A percentile compares a stretch with the other conserved stretches of the same genome.
These are phyloP conservation scores for Poeciliopsis turrubarensis DNA, from an alignment of 2,113 vertebrate species.

Conservation along the genomic window DNA sequence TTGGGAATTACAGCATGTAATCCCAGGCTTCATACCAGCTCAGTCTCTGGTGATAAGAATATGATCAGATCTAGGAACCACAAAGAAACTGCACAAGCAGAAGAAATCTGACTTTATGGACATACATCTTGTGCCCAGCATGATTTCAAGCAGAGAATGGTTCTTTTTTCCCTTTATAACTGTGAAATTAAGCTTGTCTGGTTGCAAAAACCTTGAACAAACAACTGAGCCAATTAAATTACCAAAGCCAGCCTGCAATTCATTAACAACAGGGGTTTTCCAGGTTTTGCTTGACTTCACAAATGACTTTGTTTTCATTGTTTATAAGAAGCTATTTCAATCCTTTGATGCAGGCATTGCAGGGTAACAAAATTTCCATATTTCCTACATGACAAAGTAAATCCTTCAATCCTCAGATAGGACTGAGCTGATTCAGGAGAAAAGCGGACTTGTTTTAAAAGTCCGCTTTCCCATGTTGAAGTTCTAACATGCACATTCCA, in stretches of 20 bases:
- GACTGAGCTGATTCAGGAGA: background rate
- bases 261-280: constrained; percentile 39
- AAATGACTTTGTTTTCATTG: constrained; percentile 32
- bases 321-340: background rate
- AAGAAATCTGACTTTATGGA: background rate
- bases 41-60: background rate
- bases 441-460: background rate
- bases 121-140: background rate
- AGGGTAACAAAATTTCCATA: background rate
- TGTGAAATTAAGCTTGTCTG: constrained; percentile 41
- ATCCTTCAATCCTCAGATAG: background rate
- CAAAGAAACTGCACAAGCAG: constrained; percentile 2
- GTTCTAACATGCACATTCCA: background rate
- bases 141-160: constrained; percentile 7
- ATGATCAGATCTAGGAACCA: constrained; percentile 15
- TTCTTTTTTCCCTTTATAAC: constrained; percentile 47
- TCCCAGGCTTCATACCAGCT: background rate
- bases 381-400: background rate
- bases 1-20: background rate
- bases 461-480: background rate
- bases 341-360: constrained; percentile 3
- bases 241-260: constrained; percentile 52
- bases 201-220: constrained; percentile 30
- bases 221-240: constrained; percentile 53
- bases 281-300: constrained; percentile 40